phyloP scores from a whole-genome alignment of 2,797 vertebrate genomes.

The Pipistrellus kuhlii region DNA sequence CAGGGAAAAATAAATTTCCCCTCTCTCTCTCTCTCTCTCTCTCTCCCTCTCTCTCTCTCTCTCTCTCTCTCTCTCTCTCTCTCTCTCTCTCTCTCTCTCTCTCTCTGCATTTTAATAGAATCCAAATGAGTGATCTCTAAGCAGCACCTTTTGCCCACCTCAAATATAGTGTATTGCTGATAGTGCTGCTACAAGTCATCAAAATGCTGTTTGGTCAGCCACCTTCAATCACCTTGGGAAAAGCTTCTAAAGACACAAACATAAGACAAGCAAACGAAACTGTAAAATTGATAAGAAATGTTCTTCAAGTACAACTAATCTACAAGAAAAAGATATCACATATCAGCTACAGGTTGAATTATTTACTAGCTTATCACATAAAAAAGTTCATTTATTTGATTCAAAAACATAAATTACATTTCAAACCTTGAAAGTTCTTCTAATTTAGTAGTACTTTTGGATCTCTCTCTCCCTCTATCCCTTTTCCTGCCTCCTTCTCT shows the following conservation, averaged over 20 bases:
- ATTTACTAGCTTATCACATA: conserved; percentile 66
- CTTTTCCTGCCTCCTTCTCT: conserved; percentile 47
- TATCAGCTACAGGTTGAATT: conserved; percentile 70
- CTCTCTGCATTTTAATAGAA: background rate
- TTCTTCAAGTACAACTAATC: conserved; percentile 54
- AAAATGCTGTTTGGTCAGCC: background rate
- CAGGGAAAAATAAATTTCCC: background rate
- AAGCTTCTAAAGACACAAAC: conserved; percentile 31
- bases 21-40: background rate
- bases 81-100: too few relatives aligned
- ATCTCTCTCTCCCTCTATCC: conserved; percentile 28
- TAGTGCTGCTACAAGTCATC: background rate
- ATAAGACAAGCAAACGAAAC: background rate
- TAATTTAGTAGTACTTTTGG: conserved; percentile 68
- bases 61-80: too few relatives aligned
- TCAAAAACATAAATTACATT: conserved; percentile 77
- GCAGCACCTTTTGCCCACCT: background rate
- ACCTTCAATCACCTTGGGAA: background rate
- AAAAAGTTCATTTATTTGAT: conserved; percentile 72
- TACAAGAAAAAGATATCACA: conserved; percentile 12
- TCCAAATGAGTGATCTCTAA: conserved; percentile 7
- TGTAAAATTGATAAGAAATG: background rate
- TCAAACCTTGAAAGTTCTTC: conserved; percentile 79
- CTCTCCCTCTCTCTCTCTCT: background rate
- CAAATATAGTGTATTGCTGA: background rate